phyloP scores from a whole-genome alignment of 2,113 vertebrate species.

The Paramisgurnus dabryanus region DNA sequence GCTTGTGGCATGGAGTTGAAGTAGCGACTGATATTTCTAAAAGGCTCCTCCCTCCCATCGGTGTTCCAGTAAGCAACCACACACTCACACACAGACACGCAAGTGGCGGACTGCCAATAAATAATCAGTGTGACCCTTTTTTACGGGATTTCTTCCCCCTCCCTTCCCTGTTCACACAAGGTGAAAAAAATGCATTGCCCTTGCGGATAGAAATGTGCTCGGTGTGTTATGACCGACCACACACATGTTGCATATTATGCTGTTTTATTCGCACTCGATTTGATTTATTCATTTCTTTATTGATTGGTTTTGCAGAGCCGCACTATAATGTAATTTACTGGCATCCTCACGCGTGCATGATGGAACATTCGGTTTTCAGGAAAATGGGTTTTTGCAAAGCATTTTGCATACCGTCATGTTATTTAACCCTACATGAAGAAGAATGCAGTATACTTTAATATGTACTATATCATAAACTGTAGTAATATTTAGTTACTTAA shows the following conservation, averaged over 20 bases:
- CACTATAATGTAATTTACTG: background rate
- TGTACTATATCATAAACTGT: too few species aligned
- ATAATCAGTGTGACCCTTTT: constrained; percentile 75
- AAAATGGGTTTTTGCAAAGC: background rate
- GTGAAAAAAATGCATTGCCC: constrained; percentile 69
- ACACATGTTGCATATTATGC: constrained; percentile 33
- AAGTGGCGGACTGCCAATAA: constrained; percentile 73
- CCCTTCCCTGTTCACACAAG: constrained; percentile 61
- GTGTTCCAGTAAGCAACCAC: constrained; percentile 70
- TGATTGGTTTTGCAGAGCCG: background rate
- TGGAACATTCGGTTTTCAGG: background rate
- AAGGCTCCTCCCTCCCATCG: constrained; percentile 74
- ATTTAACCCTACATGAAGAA: background rate
- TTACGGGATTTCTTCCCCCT: constrained; percentile 71
- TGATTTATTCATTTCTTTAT: constrained; percentile 5
- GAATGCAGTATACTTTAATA: too few species aligned
- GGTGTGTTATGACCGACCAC: constrained; percentile 30
- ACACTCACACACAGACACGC: constrained; percentile 44
- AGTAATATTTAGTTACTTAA: too few species aligned
- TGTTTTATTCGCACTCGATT: background rate
- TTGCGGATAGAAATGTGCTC: constrained; percentile 40
- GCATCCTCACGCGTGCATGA: background rate
- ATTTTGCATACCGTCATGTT: background rate
- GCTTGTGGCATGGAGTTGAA: constrained; percentile 43
- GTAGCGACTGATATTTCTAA: constrained; percentile 68